phyloP scores from a whole-genome alignment of 2,113 vertebrate genomes.

The Hippopotamus amphibius region DNA sequence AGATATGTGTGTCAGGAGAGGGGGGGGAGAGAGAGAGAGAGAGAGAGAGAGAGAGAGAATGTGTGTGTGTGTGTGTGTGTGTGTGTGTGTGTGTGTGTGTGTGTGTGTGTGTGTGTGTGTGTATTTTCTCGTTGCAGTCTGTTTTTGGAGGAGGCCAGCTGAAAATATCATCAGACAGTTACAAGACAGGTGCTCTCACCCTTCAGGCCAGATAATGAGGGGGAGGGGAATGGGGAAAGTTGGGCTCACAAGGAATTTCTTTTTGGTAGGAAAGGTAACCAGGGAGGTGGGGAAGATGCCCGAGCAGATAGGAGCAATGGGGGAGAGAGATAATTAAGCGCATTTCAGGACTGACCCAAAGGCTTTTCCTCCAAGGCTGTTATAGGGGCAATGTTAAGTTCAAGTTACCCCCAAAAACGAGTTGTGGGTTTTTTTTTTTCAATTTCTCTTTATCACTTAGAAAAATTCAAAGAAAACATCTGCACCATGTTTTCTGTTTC shows the following conservation, averaged over 20 bases:
- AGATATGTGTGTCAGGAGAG: not conserved
- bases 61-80: not conserved
- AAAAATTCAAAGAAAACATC: not conserved
- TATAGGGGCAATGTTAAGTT: not conserved
- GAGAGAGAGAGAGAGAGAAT: too few relatives aligned
- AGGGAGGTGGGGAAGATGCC: not conserved
- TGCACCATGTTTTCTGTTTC: not conserved
- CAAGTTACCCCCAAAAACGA: not conserved
- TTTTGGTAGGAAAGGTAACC: not conserved
- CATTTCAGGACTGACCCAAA: not conserved
- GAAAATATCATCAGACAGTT: not conserved
- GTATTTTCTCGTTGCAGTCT: not conserved
- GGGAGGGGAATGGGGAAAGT: fast-evolving
- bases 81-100: not conserved
- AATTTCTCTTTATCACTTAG: not conserved
- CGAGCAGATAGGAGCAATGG: not conserved
- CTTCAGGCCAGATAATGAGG: not conserved
- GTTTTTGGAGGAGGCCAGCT: not conserved
- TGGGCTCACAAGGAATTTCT: not conserved
- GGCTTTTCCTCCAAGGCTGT: not conserved
- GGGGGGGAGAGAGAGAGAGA: too few relatives aligned
- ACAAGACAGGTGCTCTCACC: not conserved
- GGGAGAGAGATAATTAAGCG: not conserved
- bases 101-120: not conserved
- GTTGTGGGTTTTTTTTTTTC: not conserved